Base-by-base conservation (phyloP, 1,140 invertebrate genomes). In the Anagrus nilaparvatae region DNA sequence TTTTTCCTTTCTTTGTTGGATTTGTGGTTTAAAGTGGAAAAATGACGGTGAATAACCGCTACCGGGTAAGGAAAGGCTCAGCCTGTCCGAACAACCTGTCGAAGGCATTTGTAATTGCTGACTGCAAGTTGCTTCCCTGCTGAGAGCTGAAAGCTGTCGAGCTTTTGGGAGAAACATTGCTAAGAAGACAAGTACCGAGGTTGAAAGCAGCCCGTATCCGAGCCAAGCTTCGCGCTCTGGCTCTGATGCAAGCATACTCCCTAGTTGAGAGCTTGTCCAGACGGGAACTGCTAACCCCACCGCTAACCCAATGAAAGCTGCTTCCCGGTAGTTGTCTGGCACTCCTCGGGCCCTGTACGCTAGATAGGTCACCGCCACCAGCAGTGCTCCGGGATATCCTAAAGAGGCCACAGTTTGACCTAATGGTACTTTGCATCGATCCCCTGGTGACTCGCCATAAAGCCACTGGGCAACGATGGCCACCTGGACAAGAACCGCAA, bases 141-240 rank as follows among this genome's bases (percentile, higher is more conserved):
- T 88, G 70, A 93, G 77, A 7, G 87, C 89, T 0, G 88, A 87
- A 55, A 94, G 63, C 50, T 92, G 87, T n/a, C 90, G 72, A 28
- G 86, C 86, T 68, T 93, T 93, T 3, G 90, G 88, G 62, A 92
- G 81, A 64, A 95, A 96, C 88, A 95, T 93, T 9, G 90, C 77
- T 32, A 92, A 73, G 59, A 95, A 90, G 9, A 92, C 79, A 8
- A 90, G 75, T 2, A 81, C 75, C 19, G 87, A 81, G 5, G 85
- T 90, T 20, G 81, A 75, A 9, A 91, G 74, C 13, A 94, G 67
- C 0, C 90, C 91, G 54, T 87, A 90, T 1, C 86, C 88, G 1
- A 92, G 72, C 65, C 87, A 90, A 1, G 85, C 87, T 58, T 94
- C 89, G 34, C 82, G 78, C 53, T 85, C 81, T 34, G 77, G 69